Base-by-base conservation (phyloP, 1,140 invertebrate species). In the Bombus huntii region DNA sequence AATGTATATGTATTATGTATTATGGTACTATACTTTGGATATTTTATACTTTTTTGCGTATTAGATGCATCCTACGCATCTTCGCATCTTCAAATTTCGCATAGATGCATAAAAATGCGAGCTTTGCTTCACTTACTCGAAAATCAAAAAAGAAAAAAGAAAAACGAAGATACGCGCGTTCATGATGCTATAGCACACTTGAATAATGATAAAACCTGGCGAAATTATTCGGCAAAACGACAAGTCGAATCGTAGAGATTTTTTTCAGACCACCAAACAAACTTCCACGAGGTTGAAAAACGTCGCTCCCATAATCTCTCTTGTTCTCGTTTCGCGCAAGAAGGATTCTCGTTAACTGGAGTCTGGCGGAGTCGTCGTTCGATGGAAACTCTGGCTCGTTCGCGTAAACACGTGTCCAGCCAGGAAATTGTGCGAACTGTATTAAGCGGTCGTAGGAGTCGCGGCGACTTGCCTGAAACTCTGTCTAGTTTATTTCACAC, bases 351-450 rank as follows among this genome's bases (percentile, higher is more conserved):
- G 39, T 72, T 72, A n/a, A 13, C 39, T 3, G 22, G 47, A 22
- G 47, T 22, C 47, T 53, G 37, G 4, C 37, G 70, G 25, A 2
- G 28, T n/a, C n/a, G 37, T 42, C 39, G 37, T 28, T n/a, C 12
- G 13, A 18, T 72, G 39, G 39, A 42, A 42, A 39, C 42, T 18
- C 76, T 34, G 47, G 47, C 47, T 44, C 37, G 76, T 3, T 44
- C 31, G 37, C 47, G 68, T 47, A 81, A 72, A 81, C 79, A 72
- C 47, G 44, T 44, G 79, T 18, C n/a, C 28, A 1, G 44, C 13
- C 70, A 81, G 79, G 70, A 81, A 73, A 81, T 73, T 81, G 70
- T 73, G 79, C 79, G 70, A 72, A 25, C 53, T 62, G 34, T 44
- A 81, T 80, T 80, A 79, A 70, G 15, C 65, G 65, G 42, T n/a